A percentile compares a stretch with the other conserved stretches of the same genome.
phyloP scores from a whole-genome alignment of 2,797 vertebrate genomes.

The Amazonetta brasiliensis region DNA sequence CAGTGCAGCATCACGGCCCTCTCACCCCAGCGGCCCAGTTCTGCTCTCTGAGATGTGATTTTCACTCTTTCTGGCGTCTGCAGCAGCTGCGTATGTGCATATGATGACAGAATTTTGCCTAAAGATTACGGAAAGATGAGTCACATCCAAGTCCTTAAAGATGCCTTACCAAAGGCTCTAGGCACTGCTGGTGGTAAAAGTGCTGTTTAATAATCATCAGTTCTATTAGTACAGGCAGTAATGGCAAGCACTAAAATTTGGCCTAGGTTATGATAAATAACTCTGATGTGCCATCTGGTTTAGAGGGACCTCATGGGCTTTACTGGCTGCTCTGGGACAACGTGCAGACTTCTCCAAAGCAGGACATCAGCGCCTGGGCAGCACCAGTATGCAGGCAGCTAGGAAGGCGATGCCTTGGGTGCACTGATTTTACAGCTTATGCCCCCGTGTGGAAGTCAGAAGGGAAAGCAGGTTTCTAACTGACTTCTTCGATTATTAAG shows the following conservation, averaged over 20 bases:
- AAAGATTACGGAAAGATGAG: background rate
- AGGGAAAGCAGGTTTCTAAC: background rate
- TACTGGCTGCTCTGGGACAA: background rate
- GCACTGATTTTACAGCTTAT: background rate
- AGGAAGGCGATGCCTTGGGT: background rate
- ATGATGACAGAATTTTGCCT: background rate
- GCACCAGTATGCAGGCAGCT: background rate
- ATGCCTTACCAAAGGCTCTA: background rate
- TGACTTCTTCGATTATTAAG: background rate
- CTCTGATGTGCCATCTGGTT: background rate
- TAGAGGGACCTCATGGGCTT: background rate
- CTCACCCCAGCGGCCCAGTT: constrained; percentile 23
- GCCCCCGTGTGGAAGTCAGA: background rate
- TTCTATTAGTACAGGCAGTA: background rate
- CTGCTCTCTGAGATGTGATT: background rate
- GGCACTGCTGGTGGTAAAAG: background rate
- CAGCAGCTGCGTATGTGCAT: background rate
- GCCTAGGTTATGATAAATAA: background rate
- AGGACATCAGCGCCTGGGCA: background rate
- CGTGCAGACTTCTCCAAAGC: background rate
- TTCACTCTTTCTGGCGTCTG: background rate
- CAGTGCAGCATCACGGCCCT: constrained; percentile 23
- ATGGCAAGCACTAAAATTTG: background rate
- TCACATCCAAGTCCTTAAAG: background rate
- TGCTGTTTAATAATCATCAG: background rate